Base-by-base conservation (phyloP, 2,797 vertebrate genomes). In the Semotilus atromaculatus region DNA sequence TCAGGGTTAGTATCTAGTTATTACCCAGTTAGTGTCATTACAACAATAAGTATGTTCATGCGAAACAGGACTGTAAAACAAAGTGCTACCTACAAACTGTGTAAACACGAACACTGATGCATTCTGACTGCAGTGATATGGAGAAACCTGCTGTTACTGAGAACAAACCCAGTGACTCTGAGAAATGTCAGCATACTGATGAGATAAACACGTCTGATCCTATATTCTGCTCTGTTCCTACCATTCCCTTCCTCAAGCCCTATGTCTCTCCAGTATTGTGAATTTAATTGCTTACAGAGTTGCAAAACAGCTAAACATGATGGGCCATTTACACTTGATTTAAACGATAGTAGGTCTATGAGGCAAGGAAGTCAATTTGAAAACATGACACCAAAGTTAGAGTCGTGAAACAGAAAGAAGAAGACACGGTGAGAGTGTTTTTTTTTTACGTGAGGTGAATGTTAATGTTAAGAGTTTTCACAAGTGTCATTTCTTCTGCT, bases 171-270 rank as follows among this genome's bases (percentile, higher is more conserved):
- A 60, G 51, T 40, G 74, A 60, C 7, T 36, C 6, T 36, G 34
- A 77, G 36, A 40, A 77, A 38, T 60, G 53, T 76, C 34, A 58
- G 34, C 74, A 76, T 76, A 60, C 73, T 76, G 74, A 76, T 76
- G 51, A 76, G 74, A 58, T 58, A 76, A 77, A 77, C 53, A 60
- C 4, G 0, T 36, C 72, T 72, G 26, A 58, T 82, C 70, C 26
- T 43, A n/a, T 58, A 60, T 53, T 38, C 58, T 19, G 29, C 74
- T 62, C 26, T 31, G 62, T 16, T 16, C 16, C 26, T 16, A 18
- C 29, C 29, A 64, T 31, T 64, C 62, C 14, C 23, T 76, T 58
- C 40, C 74, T 76, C 74, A 21, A 34, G 48, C 74, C 38, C 38
- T 11, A 53, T n/a, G n/a, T 72, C 48, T 36, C 66, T 58, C 14